Evolutionary conservation across 2,113 vertebrate species (phyloP), one percentile per base, ranked within the genome.

Genomic region (Emydocephalus ijimae): DNA sequence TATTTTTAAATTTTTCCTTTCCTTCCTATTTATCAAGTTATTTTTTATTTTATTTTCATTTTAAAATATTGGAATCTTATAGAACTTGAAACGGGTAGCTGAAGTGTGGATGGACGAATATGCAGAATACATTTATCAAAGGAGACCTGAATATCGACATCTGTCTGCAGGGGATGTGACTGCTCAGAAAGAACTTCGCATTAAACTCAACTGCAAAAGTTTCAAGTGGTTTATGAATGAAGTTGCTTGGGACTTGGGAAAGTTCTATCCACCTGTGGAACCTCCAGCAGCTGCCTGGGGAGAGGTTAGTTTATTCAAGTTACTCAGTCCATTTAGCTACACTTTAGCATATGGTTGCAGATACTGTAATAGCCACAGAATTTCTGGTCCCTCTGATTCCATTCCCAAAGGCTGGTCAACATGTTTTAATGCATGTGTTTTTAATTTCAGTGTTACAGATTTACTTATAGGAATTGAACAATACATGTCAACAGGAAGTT

Each of bases 41-140:
- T 14, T 61, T 88, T 54, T 89, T n/a, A n/a, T 5, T 0, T 69
- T n/a, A 69, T 21, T 18, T 1, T 34, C 29, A 1, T 69, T 91
- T 34, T 52, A 4, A 50, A 43, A 0, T 85, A 94, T 15, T 93
- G 39, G 91, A 90, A n/a, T 89, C 90, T 87, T 94, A 0, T 96
- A 99, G 99, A 99, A 99, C 96, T 95, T 99, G 91, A 99, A 99
- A 96, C 98, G 99, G 0, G 99, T 99, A 94, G 99, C 99, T 0
- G 99, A 99, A 95, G 99, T 99, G 81, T 99, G 99, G 99, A 99
- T 99, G 99, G 99, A 99, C 0, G 99, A 99, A n/a, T 99, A 98
- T 0, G 99, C 99, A 0, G 99, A 99, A 89, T 99, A 97, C 94
- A 98, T 99, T 48, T 99, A 99, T 97, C 99, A 99, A 98, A 98